Base-by-base conservation (phyloP, 1,140 invertebrate genomes). In the Daktulosphaira vitifoliae region DNA sequence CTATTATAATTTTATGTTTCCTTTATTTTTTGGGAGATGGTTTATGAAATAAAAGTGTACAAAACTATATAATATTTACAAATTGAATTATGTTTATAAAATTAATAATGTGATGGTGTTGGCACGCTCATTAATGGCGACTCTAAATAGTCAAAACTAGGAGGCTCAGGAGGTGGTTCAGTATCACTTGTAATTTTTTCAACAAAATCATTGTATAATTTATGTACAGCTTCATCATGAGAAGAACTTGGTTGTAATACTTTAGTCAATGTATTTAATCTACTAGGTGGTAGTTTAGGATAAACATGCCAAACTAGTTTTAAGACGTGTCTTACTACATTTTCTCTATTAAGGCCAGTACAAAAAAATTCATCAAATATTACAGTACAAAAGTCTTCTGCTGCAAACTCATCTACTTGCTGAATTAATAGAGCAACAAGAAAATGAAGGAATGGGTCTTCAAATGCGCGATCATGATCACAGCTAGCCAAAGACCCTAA, bases 311-410 rank as follows among this genome's bases (percentile, higher is more conserved):
- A 96, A 6, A 98, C 75, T 44, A 98, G 78, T 75, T 96, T 92
- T 33, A 96, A 76, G 69, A 97, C 80, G 78, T 98, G 95, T 42
- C 90, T 80, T n/a, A 89, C 88, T 1, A 96, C 92, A 80, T 94
- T 96, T 73, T 96, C 92, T 67, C 86, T 81, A 6, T 83, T 82
- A 37, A 96, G 79, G 0, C 89, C 89, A 48, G 91, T 88, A 75
- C 93, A 90, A 69, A 97, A 90, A 73, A 96, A 96, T 75, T 96
- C 93, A 77, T 96, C 93, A 79, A 98, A 96, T 16, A 97, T 83
- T 1, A 91, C 90, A 1, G 90, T 93, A 76, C 92, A 96, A 72
- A 96, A 96, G 68, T 96, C 92, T 78, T 96, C 92, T 5, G 88
- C 86, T 67, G 86, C 79, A 74, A 97, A 97, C 74, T 96, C 93